Percentiles rank a stretch among this genome's conserved stretches.
phyloP scores from a whole-genome alignment of 2,113 vertebrate species.

The Gopherus flavomarginatus region DNA sequence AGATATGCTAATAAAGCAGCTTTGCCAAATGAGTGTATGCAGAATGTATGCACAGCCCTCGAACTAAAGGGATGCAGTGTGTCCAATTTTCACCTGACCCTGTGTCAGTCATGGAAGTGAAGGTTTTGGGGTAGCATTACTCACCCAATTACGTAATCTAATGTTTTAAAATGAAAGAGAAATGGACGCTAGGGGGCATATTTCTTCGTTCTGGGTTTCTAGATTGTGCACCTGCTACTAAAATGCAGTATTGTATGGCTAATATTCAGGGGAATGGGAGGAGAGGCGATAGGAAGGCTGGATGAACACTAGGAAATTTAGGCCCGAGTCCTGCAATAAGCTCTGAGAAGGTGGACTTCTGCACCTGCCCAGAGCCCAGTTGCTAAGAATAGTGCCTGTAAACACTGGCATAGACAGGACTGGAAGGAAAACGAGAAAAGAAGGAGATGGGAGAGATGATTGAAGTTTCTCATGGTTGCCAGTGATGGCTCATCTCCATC shows the following conservation, averaged over 20 bases:
- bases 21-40: no score
- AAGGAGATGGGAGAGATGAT: not conserved
- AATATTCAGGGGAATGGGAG: not conserved
- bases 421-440: not conserved
- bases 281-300: not conserved
- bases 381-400: not conserved
- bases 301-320: not conserved
- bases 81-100: not conserved
- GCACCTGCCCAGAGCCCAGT: not conserved
- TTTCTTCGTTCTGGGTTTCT: not conserved
- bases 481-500: no score
- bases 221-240: not conserved
- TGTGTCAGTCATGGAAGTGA: not conserved
- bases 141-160: not conserved
- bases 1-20: not conserved
- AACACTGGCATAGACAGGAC: not conserved
- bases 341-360: not conserved
- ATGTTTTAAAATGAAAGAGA: not conserved
- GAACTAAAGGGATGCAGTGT: not conserved
- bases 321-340: not conserved
- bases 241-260: not conserved
- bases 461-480: no score
- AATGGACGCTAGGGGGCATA: not conserved
- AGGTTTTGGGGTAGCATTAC: not conserved
- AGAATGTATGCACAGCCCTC: not conserved